Evolutionary conservation across 1,140 invertebrate genomes (phyloP).

Genomic region (Psilanteris sp.): DNA sequence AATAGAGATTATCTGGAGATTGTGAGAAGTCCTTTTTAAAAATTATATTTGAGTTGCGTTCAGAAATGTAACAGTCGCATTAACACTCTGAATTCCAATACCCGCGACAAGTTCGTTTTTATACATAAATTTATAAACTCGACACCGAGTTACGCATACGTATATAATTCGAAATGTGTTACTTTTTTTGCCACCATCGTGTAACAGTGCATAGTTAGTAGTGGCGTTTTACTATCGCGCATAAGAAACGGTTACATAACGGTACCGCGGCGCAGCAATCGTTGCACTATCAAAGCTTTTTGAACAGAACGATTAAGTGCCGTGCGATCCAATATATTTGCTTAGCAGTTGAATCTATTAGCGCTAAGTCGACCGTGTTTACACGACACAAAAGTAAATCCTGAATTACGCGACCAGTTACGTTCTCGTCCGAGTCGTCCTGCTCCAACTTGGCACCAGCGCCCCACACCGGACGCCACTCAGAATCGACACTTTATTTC

Average conservation of each 20-base stretch:
- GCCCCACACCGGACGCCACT: background rate
- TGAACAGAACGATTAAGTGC: conserved; percentile 4
- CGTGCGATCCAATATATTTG: conserved; percentile 13
- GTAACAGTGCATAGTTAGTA: background rate
- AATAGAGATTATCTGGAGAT: too few relatives aligned
- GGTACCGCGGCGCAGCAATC: background rate
- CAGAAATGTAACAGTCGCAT: too few relatives aligned
- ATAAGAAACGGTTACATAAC: conserved; percentile 16
- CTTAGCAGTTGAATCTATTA: background rate
- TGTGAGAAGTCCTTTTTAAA: too few relatives aligned
- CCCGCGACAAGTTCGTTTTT: too few relatives aligned
- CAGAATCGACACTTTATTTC: conserved; percentile 65
- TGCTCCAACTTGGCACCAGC: conserved; percentile 11
- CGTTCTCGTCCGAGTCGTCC: conserved; percentile 1
- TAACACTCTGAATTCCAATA: too few relatives aligned
- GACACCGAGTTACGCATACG: too few relatives aligned
- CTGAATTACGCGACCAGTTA: background rate
- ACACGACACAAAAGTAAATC: conserved; percentile 9
- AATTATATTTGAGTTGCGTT: too few relatives aligned
- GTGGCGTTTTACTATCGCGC: conserved; percentile 7
- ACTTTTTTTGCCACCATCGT: too few relatives aligned
- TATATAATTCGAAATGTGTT: too few relatives aligned
- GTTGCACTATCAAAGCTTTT: conserved; percentile 8
- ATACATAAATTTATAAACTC: too few relatives aligned
- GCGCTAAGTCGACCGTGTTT: conserved; percentile 13